phyloP scores from a whole-genome alignment of 30 jellyfish, hydroid and myxozoan genomes.

The Mastigias papua region DNA sequence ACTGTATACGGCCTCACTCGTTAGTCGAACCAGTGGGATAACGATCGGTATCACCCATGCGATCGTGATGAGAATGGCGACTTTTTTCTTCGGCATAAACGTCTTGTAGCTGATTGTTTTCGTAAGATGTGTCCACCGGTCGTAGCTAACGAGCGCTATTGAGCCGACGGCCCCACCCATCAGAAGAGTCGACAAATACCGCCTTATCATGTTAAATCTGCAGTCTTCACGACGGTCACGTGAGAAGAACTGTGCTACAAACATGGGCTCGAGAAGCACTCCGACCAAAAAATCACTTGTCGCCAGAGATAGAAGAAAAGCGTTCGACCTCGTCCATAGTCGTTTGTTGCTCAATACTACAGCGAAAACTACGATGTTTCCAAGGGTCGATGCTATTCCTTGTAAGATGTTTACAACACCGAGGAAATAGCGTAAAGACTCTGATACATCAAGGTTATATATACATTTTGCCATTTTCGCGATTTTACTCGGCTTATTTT shows the following conservation, averaged over 20 bases:
- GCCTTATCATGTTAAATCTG: constrained; percentile 49
- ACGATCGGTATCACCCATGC: constrained; percentile 83
- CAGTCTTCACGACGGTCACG: constrained; percentile 47
- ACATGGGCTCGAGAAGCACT: constrained; percentile 52
- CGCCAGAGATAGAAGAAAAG: constrained; percentile 69
- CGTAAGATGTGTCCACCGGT: constrained; percentile 77
- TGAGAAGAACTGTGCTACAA: constrained; percentile 55
- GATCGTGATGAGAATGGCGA: constrained; percentile 31
- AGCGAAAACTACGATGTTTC: constrained; percentile 55
- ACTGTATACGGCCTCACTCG: constrained; percentile 49
- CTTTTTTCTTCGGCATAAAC: constrained; percentile 59
- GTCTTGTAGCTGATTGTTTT: constrained; percentile 54
- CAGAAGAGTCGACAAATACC: constrained; percentile 69
- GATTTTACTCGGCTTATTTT: too few relatives aligned
- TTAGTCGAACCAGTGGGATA: constrained; percentile 72
- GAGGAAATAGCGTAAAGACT: constrained; percentile 2
- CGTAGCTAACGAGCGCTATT: constrained; percentile 74
- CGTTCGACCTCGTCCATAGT: constrained; percentile 66
- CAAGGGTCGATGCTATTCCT: constrained; percentile 37
- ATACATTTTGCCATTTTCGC: constrained; percentile 49
- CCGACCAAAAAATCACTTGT: constrained; percentile 86
- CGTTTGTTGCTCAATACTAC: constrained; percentile 37
- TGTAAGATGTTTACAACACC: constrained; percentile 55
- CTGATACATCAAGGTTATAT: constrained; percentile 39
- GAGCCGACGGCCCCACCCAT: constrained; percentile 85